Evolutionary conservation across 2,888 invertebrate genomes (phyloP).

Genomic region (Cryptocheilus praepositus): DNA sequence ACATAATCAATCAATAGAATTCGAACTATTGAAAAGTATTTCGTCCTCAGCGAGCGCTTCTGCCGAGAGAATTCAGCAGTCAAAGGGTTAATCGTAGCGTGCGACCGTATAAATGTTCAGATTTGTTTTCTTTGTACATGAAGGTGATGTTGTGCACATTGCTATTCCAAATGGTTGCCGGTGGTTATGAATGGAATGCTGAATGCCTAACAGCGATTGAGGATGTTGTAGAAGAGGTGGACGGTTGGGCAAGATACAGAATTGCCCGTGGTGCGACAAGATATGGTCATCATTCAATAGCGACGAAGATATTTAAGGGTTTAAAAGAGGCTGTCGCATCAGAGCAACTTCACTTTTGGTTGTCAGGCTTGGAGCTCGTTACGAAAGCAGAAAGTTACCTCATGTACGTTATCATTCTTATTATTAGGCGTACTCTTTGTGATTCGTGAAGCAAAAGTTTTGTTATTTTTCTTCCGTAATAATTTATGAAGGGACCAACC

Average conservation of each 20-base stretch:
- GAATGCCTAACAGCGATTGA: slow-evolving; percentile 79
- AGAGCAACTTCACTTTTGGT: slow-evolving; percentile 93
- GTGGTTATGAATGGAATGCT: slow-evolving; percentile 82
- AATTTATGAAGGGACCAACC: slow-evolving; percentile 49
- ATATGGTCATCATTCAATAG: slow-evolving; percentile 87
- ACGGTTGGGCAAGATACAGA: slow-evolving; percentile 90
- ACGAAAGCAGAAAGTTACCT: slow-evolving; percentile 85
- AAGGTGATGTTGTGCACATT: slow-evolving; percentile 87
- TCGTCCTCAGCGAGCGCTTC: too few relatives aligned
- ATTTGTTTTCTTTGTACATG: slow-evolving; percentile 18
- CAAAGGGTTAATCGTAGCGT: too few relatives aligned
- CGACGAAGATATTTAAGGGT: slow-evolving; percentile 80
- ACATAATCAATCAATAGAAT: too few relatives aligned
- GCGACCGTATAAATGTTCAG: slow-evolving; percentile 20
- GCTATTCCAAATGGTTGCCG: slow-evolving; percentile 87
- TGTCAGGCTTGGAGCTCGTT: slow-evolving; percentile 86
- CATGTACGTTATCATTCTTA: slow-evolving; percentile 68
- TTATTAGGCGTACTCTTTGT: not conserved
- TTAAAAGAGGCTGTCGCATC: slow-evolving; percentile 85
- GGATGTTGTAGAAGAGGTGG: slow-evolving; percentile 77
- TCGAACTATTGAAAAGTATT: too few relatives aligned
- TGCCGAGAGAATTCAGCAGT: too few relatives aligned
- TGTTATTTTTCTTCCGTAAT: not conserved
- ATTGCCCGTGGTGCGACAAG: slow-evolving; percentile 91
- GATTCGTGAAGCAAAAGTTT: not conserved